Percentiles rank a stretch among this genome's conserved stretches.
Conservation (phyloP, 2,888 invertebrate genomes). For the Lucinisca nassula region DNA sequence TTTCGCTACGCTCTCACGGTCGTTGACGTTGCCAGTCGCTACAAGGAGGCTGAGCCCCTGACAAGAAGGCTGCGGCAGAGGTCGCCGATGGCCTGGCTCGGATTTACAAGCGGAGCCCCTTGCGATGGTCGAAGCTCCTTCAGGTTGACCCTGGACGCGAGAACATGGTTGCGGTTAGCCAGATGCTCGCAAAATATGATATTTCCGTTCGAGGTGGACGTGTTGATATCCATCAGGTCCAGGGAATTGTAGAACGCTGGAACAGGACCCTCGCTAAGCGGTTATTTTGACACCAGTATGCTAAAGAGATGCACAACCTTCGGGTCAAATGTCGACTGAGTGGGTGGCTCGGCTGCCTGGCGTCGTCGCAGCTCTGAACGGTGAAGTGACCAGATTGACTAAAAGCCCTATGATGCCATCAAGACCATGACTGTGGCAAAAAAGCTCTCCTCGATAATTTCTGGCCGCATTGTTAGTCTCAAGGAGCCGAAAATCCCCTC, state of each 20-base stretch:
- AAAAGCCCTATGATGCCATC: background rate
- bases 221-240: background rate
- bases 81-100: conserved; percentile 54
- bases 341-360: conserved; percentile 12
- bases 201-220: background rate
- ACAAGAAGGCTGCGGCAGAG: conserved; percentile 53
- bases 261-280: background rate
- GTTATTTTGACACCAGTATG: too few species aligned
- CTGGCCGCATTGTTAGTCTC: background rate
- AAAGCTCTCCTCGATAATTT: background rate
- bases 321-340: background rate
- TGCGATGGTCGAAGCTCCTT: conserved; percentile 49
- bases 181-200: conserved; percentile 34
- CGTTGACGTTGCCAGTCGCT: too few species aligned
- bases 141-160: conserved; percentile 36
- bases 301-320: background rate
- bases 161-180: background rate
- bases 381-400: background rate
- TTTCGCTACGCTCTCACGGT: too few species aligned
- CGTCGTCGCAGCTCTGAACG: conserved; percentile 42
- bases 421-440: conserved; percentile 1
- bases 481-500: background rate
- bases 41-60: conserved; percentile 69
- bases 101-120: conserved; percentile 44
- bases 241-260: background rate